Evolutionary conservation across 2,797 vertebrate genomes (phyloP).

Genomic region (Sarcoramphus papa): DNA sequence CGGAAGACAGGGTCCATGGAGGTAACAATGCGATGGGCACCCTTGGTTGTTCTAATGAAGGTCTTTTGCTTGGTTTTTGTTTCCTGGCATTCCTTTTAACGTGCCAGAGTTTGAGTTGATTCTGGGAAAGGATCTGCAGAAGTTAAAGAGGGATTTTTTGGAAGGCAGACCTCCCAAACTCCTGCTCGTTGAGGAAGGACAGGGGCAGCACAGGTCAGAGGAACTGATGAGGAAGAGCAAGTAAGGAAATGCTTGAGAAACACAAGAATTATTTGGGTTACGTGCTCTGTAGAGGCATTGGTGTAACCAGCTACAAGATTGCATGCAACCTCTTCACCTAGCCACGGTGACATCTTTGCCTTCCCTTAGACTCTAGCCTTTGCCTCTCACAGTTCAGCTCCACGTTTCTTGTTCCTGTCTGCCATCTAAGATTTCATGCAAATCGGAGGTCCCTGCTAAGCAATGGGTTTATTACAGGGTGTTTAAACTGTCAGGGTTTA

Average conservation of each 20-base stretch:
- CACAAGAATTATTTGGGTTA: background rate
- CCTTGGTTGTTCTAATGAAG: background rate
- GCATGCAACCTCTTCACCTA: background rate
- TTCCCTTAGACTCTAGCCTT: background rate
- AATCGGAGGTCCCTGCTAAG: background rate
- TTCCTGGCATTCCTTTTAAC: background rate
- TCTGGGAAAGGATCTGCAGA: background rate
- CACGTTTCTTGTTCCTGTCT: background rate
- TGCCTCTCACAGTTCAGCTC: background rate
- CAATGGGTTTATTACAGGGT: background rate
- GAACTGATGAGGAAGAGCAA: background rate
- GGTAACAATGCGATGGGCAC: constrained; percentile 67
- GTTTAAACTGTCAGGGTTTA: background rate
- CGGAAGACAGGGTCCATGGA: constrained; percentile 97
- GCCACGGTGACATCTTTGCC: background rate
- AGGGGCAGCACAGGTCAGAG: background rate
- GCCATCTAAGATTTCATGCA: background rate
- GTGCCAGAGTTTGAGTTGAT: background rate
- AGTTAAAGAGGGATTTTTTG: background rate
- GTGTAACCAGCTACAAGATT: background rate
- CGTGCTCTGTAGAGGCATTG: background rate
- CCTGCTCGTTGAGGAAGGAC: background rate
- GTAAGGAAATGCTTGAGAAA: background rate
- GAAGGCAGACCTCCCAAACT: background rate
- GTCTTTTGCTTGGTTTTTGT: background rate